phyloP scores from a whole-genome alignment of 2,113 vertebrate genomes.

The Ginglymostoma cirratum region DNA sequence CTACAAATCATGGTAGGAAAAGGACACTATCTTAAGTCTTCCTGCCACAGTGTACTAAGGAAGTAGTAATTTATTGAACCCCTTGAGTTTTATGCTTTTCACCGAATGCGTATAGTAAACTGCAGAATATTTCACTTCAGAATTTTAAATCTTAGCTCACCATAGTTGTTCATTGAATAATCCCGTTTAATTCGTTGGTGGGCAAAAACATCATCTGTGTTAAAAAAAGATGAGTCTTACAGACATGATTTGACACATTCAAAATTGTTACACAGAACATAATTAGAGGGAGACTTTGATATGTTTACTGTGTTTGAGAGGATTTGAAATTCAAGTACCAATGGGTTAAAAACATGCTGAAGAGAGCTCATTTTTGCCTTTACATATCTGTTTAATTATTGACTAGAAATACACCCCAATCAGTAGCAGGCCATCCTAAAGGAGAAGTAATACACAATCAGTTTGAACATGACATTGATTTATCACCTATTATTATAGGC shows the following conservation, averaged over 20 bases:
- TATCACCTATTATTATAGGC: neutral
- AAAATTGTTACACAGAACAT: neutral
- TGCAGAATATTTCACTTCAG: neutral
- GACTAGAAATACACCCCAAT: neutral
- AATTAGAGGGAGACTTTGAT: neutral
- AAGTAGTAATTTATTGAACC: no score
- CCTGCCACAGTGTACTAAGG: no score
- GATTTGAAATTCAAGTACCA: conserved; percentile 6
- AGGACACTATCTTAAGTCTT: no score
- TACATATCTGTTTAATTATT: neutral
- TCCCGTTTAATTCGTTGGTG: neutral
- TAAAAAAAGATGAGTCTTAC: neutral
- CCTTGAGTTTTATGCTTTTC: no score
- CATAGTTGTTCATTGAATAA: neutral
- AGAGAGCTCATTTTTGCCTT: neutral
- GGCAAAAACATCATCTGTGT: neutral
- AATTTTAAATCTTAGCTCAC: conserved; percentile 14
- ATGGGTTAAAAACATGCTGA: neutral
- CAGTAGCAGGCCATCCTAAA: neutral
- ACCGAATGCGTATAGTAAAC: no score
- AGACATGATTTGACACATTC: neutral
- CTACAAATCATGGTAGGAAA: no score
- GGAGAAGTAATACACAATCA: neutral
- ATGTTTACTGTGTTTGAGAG: neutral
- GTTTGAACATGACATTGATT: neutral